Conservation (phyloP, 2,888 invertebrate genomes). For the Calliopum simillimum region DNA sequence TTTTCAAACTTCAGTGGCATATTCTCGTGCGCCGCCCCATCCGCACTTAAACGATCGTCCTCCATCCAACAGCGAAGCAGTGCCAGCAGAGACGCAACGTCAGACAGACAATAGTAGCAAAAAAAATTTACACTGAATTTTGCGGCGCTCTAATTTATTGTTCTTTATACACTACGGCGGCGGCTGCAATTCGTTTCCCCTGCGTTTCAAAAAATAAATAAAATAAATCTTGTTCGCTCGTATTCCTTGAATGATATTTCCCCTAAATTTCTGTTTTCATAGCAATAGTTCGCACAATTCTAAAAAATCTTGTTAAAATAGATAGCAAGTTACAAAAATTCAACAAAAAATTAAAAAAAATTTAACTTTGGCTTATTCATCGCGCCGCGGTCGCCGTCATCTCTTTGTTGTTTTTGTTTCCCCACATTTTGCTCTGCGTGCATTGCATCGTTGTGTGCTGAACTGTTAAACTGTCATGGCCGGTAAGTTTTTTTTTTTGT, state of each 20-base stretch:
- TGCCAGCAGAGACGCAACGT: too few species aligned
- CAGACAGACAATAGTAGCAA: too few species aligned
- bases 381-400: constrained; percentile 16
- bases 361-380: constrained; percentile 18
- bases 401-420: constrained; percentile 38
- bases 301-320: too few species aligned
- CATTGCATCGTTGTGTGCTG: constrained; percentile 44
- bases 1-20: background rate
- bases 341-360: constrained; percentile 38
- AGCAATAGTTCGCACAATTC: background rate
- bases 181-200: too few species aligned
- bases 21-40: background rate
- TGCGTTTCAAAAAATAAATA: too few species aligned
- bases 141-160: too few species aligned
- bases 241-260: too few species aligned
- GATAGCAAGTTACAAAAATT: constrained; percentile 37
- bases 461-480: constrained; percentile 78
- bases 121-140: too few species aligned
- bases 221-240: too few species aligned
- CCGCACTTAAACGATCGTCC: background rate
- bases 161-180: too few species aligned
- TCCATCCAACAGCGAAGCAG: background rate
- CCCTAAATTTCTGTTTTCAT: background rate
- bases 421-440: constrained; percentile 20
- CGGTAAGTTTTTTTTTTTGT: constrained; percentile 73